Percentiles rank a stretch among this genome's conserved stretches.
Conservation (phyloP, 2,888 invertebrate genomes). For the Acronicta psi region DNA sequence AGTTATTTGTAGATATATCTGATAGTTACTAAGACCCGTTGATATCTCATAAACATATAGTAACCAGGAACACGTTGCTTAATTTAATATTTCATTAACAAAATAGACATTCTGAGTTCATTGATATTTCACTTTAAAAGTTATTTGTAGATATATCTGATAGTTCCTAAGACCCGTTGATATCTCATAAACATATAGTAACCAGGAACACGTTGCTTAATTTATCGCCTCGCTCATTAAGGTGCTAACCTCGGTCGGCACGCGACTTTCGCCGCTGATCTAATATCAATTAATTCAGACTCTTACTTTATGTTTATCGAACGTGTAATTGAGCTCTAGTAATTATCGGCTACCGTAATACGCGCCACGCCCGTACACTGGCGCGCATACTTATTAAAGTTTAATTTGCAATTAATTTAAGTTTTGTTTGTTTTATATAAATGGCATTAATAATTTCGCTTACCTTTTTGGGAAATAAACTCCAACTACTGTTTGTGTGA, state of each 20-base stretch:
- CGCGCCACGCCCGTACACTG: slow-evolving; percentile 46
- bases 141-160: no score
- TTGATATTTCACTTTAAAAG: no score
- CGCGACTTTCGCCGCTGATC: slow-evolving; percentile 60
- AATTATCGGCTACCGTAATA: slow-evolving; percentile 54
- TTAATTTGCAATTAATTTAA: slow-evolving; percentile 24
- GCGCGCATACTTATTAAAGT: slow-evolving; percentile 41
- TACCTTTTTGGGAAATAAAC: no score
- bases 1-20: no score
- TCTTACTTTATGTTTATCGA: slow-evolving; percentile 64
- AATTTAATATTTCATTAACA: no score
- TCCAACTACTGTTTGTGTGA: no score
- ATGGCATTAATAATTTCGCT: neutral
- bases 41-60: slow-evolving; percentile 19
- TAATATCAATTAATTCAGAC: slow-evolving; percentile 59
- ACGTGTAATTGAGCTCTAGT: slow-evolving; percentile 57
- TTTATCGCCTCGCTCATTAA: slow-evolving; percentile 43
- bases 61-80: no score
- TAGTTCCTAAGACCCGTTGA: neutral
- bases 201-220: slow-evolving; percentile 30
- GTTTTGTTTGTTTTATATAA: neutral
- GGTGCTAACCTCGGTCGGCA: slow-evolving; percentile 45
- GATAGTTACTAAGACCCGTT: neutral
- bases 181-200: slow-evolving; percentile 17
- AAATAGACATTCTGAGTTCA: no score